These are phyloP conservation scores for Perithous albicinctus DNA, from an alignment of 2,888 invertebrate genomes.

Conservation along the genomic window DNA sequence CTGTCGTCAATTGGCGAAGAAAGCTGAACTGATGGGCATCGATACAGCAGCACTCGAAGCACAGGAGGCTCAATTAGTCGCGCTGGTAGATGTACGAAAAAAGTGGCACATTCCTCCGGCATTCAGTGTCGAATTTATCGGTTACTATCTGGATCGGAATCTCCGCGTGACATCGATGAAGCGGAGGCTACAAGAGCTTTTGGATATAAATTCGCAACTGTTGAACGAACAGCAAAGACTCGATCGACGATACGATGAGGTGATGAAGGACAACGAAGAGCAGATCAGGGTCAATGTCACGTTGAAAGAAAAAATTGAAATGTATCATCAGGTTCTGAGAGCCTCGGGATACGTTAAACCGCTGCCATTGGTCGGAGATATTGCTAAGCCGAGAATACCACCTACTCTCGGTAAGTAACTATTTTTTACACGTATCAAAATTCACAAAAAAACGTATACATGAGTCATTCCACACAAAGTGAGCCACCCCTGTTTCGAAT, in stretches of 20 bases:
- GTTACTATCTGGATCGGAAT: constrained; percentile 96
- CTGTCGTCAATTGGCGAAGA: constrained; percentile 91
- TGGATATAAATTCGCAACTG: constrained; percentile 90
- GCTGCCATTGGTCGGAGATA: constrained; percentile 78
- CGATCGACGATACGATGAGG: constrained; percentile 92
- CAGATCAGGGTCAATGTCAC: constrained; percentile 87
- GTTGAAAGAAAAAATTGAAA: constrained; percentile 86
- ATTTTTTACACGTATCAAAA: constrained; percentile 29
- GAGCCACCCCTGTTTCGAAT: no score
- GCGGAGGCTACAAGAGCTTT: constrained; percentile 90
- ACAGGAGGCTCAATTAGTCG: constrained; percentile 93
- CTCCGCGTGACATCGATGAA: constrained; percentile 92
- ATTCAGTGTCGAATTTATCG: constrained; percentile 97
- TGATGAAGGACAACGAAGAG: constrained; percentile 89
- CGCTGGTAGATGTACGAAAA: constrained; percentile 93
- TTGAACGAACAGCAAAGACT: constrained; percentile 92
- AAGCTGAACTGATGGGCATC: constrained; percentile 96
- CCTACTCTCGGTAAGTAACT: constrained; percentile 77
- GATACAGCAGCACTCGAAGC: constrained; percentile 93
- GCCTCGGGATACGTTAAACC: constrained; percentile 80
- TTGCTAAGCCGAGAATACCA: constrained; percentile 79
- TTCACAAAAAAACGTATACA: neutral
- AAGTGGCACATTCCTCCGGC: constrained; percentile 98
- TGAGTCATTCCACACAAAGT: no score
- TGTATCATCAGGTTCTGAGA: constrained; percentile 81